phyloP scores from a whole-genome alignment of 2,888 invertebrate genomes.

The Pinctada fucata region DNA sequence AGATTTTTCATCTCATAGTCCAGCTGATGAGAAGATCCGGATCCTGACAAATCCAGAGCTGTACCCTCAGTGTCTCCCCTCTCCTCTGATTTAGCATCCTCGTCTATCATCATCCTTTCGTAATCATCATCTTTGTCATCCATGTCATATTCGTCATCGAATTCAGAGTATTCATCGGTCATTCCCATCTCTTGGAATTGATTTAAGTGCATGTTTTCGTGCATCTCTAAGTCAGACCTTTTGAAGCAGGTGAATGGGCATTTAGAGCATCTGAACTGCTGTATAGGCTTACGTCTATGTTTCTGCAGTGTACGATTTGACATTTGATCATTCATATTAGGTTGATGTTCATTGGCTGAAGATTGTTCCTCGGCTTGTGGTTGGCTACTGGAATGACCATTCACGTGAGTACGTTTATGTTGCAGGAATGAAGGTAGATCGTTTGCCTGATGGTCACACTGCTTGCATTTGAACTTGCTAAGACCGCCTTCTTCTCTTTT shows the following conservation, averaged over 20 bases:
- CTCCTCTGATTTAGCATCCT: constrained; percentile 13
- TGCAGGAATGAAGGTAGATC: constrained; percentile 69
- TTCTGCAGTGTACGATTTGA: constrained; percentile 59
- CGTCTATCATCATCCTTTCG: constrained; percentile 20
- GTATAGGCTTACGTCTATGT: constrained; percentile 65
- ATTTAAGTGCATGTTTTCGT: constrained; percentile 65
- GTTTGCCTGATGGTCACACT: constrained; percentile 66
- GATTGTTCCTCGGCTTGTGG: constrained; percentile 12
- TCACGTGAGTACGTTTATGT: constrained; percentile 66
- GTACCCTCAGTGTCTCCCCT: constrained; percentile 5
- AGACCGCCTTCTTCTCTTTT: constrained; percentile 35
- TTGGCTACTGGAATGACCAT: background rate
- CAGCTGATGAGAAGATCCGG: background rate
- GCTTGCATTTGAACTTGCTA: constrained; percentile 66
- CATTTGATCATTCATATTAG: constrained; percentile 42
- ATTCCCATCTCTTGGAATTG: constrained; percentile 52
- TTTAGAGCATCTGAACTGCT: constrained; percentile 66
- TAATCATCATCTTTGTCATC: constrained; percentile 40
- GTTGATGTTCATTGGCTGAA: constrained; percentile 17
- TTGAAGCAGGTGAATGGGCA: constrained; percentile 69
- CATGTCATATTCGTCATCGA: constrained; percentile 44
- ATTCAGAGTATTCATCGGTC: constrained; percentile 12
- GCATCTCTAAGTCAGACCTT: constrained; percentile 58
- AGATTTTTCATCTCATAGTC: background rate
- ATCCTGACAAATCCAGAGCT: constrained; percentile 32